A percentile compares a stretch with the other conserved stretches of the same genome.
Conservation (phyloP, 2,113 vertebrate species). For the Tragelaphus buxtoni region DNA sequence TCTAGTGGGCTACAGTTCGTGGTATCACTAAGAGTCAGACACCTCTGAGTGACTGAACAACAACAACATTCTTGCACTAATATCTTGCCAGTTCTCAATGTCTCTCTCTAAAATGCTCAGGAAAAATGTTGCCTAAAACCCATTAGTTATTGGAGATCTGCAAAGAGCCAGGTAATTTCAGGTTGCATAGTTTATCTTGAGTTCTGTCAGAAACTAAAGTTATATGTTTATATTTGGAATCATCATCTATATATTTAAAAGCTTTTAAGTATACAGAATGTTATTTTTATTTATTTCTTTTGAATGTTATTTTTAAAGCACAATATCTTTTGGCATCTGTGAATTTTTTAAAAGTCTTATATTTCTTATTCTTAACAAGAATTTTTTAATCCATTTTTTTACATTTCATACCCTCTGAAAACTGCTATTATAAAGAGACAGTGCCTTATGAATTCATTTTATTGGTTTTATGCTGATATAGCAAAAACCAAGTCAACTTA, state of each 20-base stretch:
- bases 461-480: constrained; percentile 76
- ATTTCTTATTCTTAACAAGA: constrained; percentile 74
- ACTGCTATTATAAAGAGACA: constrained; percentile 65
- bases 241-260: background rate
- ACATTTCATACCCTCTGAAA: constrained; percentile 76
- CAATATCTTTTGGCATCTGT: constrained; percentile 36
- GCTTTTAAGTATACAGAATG: constrained; percentile 26
- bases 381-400: constrained; percentile 72
- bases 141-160: constrained; percentile 19
- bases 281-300: constrained; percentile 18
- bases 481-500: constrained; percentile 72
- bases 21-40: background rate
- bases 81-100: constrained; percentile 40
- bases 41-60: background rate
- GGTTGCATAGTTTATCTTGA: constrained; percentile 23
- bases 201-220: background rate
- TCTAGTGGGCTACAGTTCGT: background rate
- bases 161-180: constrained; percentile 42
- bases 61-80: background rate
- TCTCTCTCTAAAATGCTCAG: background rate
- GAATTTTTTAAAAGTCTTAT: constrained; percentile 18
- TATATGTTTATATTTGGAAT: background rate
- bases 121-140: constrained; percentile 18
- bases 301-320: constrained; percentile 59
- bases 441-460: constrained; percentile 63